Percentiles rank a stretch among this genome's conserved stretches.
Conservation (phyloP, 2,797 vertebrate species). For the Ptychadena robeensis region DNA sequence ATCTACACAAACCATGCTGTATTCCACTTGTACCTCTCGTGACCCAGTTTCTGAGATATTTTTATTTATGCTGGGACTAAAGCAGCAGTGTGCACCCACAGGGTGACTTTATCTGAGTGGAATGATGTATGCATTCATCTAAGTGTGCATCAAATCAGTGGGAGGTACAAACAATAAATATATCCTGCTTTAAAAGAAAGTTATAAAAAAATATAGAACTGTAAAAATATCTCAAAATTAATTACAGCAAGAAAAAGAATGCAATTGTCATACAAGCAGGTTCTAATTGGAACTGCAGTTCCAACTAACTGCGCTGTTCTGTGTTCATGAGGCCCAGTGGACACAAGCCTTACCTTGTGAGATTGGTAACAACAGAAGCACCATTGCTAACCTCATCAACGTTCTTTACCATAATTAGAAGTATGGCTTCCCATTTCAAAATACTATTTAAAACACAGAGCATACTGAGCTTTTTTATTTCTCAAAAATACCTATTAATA, state of each 20-base stretch:
- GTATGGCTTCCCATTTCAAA: too few species aligned
- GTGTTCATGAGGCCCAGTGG: too few species aligned
- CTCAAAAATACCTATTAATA: too few species aligned
- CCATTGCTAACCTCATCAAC: too few species aligned
- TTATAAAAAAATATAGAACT: not conserved
- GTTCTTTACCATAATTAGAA: too few species aligned
- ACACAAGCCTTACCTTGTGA: too few species aligned
- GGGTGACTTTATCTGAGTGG: not conserved
- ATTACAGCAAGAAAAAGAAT: not conserved
- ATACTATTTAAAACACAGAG: too few species aligned
- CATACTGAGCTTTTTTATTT: too few species aligned
- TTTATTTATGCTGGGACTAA: not conserved
- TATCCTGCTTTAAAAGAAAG: not conserved
- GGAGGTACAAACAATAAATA: not conserved
- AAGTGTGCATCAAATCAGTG: not conserved
- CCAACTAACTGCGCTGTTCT: too few species aligned
- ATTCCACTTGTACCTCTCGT: not conserved
- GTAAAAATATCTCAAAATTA: too few species aligned
- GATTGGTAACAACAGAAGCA: too few species aligned
- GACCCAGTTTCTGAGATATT: conserved; percentile 37
- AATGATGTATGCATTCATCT: not conserved
- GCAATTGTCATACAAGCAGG: not conserved
- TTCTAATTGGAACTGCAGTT: not conserved
- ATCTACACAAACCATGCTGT: not conserved
- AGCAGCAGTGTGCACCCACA: conserved; percentile 19